Conservation (phyloP, 1,140 invertebrate genomes). For the Ceratosolen solmsi region DNA sequence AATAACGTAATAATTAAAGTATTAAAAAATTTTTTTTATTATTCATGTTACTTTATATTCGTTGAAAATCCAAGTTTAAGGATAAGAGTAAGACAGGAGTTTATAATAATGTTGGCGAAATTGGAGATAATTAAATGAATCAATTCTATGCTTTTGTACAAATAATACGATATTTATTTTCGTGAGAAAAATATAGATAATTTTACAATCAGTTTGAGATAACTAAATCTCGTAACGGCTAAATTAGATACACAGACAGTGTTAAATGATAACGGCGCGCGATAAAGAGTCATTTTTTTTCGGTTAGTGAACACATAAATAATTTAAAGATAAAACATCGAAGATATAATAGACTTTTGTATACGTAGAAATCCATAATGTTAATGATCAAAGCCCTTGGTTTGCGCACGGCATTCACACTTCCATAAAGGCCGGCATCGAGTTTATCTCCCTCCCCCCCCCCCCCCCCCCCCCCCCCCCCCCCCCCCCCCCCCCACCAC, state of each 20-base stretch:
- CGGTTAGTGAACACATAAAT: conserved; percentile 61
- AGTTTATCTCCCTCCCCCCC: background rate
- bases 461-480: background rate
- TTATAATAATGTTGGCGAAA: too few relatives aligned
- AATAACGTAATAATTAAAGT: too few relatives aligned
- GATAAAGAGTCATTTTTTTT: conserved; percentile 42
- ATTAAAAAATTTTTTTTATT: too few relatives aligned
- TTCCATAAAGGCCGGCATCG: background rate
- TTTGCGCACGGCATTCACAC: background rate
- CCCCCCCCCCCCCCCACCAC: too few relatives aligned
- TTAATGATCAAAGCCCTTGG: background rate
- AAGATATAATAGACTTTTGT: conserved; percentile 48
- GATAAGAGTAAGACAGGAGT: too few relatives aligned
- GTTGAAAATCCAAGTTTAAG: too few relatives aligned
- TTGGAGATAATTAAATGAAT: background rate
- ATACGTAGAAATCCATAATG: background rate
- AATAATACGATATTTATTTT: conserved; percentile 59
- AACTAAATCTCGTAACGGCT: conserved; percentile 57
- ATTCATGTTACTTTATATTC: too few relatives aligned
- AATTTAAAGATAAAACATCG: conserved; percentile 56
- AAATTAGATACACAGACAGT: conserved; percentile 17
- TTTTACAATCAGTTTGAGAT: conserved; percentile 62
- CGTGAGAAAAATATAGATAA: conserved; percentile 61
- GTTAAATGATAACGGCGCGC: conserved; percentile 23
- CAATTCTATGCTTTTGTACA: conserved; percentile 53